Percentiles rank a stretch among this genome's conserved stretches.
Conservation (phyloP, 1,140 invertebrate genomes). For the Philotrypesis tridentata region DNA sequence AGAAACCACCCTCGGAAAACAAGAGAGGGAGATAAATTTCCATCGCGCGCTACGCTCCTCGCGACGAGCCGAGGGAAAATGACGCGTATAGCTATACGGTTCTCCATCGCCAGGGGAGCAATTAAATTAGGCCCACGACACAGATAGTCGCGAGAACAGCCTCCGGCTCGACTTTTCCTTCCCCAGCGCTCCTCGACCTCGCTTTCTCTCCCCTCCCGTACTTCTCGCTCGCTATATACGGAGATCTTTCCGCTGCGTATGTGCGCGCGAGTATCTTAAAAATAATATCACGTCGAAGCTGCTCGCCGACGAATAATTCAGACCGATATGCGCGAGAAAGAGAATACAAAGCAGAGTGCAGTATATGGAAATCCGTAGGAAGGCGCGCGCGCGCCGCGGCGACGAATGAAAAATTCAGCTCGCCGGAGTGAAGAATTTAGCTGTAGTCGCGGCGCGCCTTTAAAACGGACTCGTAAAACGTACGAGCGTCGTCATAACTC, state of each 20-base stretch:
- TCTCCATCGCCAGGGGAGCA: slow-evolving; percentile 28
- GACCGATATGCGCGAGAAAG: not conserved
- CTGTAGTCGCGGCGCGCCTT: slow-evolving; percentile 2
- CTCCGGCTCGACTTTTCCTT: not conserved
- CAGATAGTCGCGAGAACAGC: not conserved
- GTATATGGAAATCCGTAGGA: not conserved
- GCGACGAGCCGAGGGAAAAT: not conserved
- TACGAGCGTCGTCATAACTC: not conserved
- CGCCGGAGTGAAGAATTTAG: not conserved
- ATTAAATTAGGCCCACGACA: slow-evolving; percentile 42
- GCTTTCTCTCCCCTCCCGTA: not conserved
- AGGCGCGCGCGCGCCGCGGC: no score
- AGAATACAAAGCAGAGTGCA: not conserved
- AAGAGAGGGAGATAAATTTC: slow-evolving; percentile 27
- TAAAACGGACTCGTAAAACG: slow-evolving; percentile 26
- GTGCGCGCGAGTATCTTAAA: slow-evolving; percentile 16
- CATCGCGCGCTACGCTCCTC: not conserved
- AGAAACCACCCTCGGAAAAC: not conserved
- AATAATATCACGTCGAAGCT: slow-evolving; percentile 32
- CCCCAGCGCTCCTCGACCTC: not conserved
- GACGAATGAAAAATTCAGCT: slow-evolving; percentile 29
- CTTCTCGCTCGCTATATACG: not conserved
- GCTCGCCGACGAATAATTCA: not conserved
- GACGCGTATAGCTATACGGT: not conserved
- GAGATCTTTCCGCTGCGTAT: no score